These are phyloP conservation scores for Hetaerina americana DNA, from an alignment of 1,140 invertebrate species.

Conservation along the genomic window DNA sequence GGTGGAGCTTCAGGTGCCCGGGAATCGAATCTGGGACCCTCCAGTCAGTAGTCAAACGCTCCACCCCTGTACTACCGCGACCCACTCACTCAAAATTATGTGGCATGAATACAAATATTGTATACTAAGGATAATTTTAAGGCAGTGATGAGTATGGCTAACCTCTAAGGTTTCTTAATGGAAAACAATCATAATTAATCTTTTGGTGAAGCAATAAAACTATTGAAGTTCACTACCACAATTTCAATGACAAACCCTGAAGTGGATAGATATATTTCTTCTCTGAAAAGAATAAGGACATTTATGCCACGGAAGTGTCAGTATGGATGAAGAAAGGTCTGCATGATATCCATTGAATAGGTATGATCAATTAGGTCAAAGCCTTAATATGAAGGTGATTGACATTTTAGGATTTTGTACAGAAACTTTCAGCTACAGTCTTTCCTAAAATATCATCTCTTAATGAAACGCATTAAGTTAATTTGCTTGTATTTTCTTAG, in stretches of 20 bases:
- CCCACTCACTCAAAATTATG: too few species aligned
- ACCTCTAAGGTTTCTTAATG: background rate
- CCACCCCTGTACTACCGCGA: too few species aligned
- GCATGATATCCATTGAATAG: background rate
- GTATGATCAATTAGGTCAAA: background rate
- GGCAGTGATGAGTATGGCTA: background rate
- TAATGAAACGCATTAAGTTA: background rate
- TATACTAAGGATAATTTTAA: background rate
- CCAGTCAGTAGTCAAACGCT: too few species aligned
- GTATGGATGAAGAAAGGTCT: background rate
- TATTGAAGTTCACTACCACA: background rate
- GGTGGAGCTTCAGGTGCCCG: too few species aligned
- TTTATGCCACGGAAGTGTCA: background rate
- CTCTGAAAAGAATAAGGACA: background rate
- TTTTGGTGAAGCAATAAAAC: background rate
- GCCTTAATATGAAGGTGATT: background rate
- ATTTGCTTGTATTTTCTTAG: background rate
- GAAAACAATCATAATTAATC: background rate
- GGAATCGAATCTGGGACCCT: too few species aligned
- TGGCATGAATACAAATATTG: background rate
- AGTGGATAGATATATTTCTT: background rate
- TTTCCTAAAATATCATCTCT: background rate
- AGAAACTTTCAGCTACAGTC: background rate
- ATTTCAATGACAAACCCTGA: background rate
- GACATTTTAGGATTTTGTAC: background rate